Evolutionary conservation across 2,797 vertebrate species (phyloP), one percentile per base, ranked within the genome.

Genomic region (Numenius phaeopus): DNA sequence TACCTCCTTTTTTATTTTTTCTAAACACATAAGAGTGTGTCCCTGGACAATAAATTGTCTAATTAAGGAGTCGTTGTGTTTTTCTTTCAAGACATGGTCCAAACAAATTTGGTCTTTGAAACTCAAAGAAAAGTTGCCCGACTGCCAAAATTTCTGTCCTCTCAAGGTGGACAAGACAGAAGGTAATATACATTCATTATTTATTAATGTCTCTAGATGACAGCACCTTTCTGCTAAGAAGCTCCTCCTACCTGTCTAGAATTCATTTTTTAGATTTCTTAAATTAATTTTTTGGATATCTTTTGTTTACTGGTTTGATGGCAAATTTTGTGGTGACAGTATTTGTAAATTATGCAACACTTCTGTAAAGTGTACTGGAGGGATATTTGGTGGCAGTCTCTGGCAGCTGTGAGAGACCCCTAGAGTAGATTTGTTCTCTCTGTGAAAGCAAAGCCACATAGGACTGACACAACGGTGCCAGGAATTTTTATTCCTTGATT

Each of bases 31-130:
- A 49, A 62, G 11, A 55, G 3, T 8, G 15, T 77, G 18, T 65
- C 30, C 22, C 39, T 66, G 40, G n/a, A 32, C 22, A 76, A 73
- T n/a, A 21, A 29, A 40, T 80, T 37, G 24, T 47, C 18, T 80
- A 34, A 24, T 73, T 66, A 73, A 19, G 85, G 24, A 75, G 47
- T 67, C 37, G 52, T 0, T 80, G 9, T 91, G 49, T 49, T 92
- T 94, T 94, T 78, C 61, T 90, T 88, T 96, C 78, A 90, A 98
- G 97, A 88, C 32, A 98, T 97, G 97, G 26, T 96, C 65, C 97
- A 97, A 88, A 97, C 23, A 94, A 98, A 98, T 75, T 16, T 97
- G 57, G 0, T 11, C 9, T 97, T 92, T 77, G 4, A 19, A 81
- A 98, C 97, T 70, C 47, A 9, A 84, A 97, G 97, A 79, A 50